Percentiles rank a stretch among this genome's conserved stretches.
phyloP scores from a whole-genome alignment of 2,113 vertebrate species.

The Poeciliopsis occidentalis region DNA sequence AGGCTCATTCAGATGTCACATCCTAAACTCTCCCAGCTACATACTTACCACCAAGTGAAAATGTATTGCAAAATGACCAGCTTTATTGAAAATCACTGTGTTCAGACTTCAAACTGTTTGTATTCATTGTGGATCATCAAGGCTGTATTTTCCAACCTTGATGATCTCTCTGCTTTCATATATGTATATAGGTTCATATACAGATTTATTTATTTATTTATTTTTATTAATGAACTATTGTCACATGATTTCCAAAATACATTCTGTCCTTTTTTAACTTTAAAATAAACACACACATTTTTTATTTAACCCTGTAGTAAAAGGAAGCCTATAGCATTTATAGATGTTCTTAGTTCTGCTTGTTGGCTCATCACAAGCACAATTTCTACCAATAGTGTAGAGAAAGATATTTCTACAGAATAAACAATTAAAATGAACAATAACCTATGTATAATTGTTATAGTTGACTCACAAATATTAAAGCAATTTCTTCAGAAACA shows the following conservation, averaged over 20 bases:
- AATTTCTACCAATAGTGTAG: too few relatives aligned
- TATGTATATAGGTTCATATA: not conserved
- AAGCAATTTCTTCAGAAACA: too few relatives aligned
- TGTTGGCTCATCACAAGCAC: not conserved
- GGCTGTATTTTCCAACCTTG: not conserved
- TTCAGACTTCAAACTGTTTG: not conserved
- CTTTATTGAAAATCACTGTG: not conserved
- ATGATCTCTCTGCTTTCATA: not conserved
- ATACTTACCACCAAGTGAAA: constrained; percentile 26
- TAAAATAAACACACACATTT: too few relatives aligned
- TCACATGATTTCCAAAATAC: not conserved
- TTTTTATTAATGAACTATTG: not conserved
- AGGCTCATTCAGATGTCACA: constrained; percentile 44
- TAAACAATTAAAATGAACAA: too few relatives aligned
- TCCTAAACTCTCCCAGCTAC: constrained; percentile 6
- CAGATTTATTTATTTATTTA: too few relatives aligned
- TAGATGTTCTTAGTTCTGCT: not conserved
- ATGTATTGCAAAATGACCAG: constrained; percentile 10
- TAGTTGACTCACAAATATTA: too few relatives aligned
- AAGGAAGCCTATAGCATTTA: too few relatives aligned
- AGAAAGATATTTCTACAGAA: too few relatives aligned
- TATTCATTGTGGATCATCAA: too few relatives aligned
- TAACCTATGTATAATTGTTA: too few relatives aligned
- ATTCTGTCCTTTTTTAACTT: not conserved
- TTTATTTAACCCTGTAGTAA: too few relatives aligned